Percentiles rank a stretch among this genome's conserved stretches.
phyloP scores from a whole-genome alignment of 30 jellyfish, hydroid and myxozoan genomes.

The Hydractinia echinata region DNA sequence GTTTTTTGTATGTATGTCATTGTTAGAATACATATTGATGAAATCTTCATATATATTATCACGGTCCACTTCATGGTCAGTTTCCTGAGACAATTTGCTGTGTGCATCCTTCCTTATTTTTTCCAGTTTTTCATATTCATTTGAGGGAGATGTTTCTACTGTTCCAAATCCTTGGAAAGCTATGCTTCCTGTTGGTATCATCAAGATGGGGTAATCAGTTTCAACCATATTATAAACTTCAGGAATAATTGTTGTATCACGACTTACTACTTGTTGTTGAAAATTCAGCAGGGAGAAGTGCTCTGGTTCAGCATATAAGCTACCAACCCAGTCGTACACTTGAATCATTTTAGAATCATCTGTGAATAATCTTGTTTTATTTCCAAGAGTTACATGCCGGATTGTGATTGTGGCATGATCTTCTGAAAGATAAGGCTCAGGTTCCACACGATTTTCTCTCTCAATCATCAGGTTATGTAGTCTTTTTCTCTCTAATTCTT shows the following conservation, averaged over 20 bases:
- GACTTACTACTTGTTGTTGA: not conserved
- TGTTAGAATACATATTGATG: not conserved
- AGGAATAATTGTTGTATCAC: not conserved
- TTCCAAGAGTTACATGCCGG: conserved; percentile 3
- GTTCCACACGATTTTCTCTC: not conserved
- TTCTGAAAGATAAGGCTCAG: not conserved
- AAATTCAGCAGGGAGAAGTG: not conserved
- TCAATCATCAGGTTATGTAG: not conserved
- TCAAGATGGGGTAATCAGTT: not conserved
- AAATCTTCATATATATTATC: conserved; percentile 14
- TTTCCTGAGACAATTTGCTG: too few species aligned
- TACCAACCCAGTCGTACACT: not conserved
- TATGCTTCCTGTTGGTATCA: conserved; percentile 13
- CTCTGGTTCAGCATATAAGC: not conserved
- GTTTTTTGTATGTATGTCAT: not conserved
- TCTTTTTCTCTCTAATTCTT: not conserved
- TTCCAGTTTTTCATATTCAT: not conserved
- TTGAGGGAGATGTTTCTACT: not conserved
- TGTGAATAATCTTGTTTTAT: conserved; percentile 2
- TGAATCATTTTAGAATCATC: not conserved
- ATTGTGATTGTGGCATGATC: not conserved
- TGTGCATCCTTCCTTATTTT: not conserved
- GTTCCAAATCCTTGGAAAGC: conserved; percentile 8
- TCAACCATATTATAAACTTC: not conserved
- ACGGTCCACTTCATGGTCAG: not conserved